Base-by-base conservation (phyloP, 2,888 invertebrate genomes). In the Callimorpha dominula region DNA sequence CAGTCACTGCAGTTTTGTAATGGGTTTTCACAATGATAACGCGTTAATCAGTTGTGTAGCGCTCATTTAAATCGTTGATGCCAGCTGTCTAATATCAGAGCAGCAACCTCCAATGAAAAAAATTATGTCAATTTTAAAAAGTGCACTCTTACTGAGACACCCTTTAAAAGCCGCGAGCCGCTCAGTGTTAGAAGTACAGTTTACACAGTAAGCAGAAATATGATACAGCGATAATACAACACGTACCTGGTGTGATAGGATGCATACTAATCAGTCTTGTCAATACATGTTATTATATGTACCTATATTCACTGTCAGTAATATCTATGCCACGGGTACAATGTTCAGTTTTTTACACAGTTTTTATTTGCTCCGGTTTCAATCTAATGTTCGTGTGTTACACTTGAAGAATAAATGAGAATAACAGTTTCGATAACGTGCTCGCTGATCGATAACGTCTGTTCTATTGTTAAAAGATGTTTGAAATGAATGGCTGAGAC, bases 241-340 rank as follows among this genome's bases (percentile, higher is more conserved):
- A 82, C 82, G 82, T 83, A 75, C 66, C 65, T 64, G 65, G 75
- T 66, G 73, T 78, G 75, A 79, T 75, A 78, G 72, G 78, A 73
- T 78, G 85, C 84, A 88, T 86, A 84, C 83, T 83, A 82, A 88
- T 81, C 72, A 79, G 68, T 74, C 75, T 68, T 72, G 76, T 80
- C 81, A 80, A 83, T 86, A 78, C 70, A 79, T 76, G 76, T 82
- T 85, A 87, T 86, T 83, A 85, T 81, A 86, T 87, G 82, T 31
- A 31, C 31, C 31, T 81, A 81, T 83, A 78, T 80, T 73, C 74
- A 76, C 63, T 49, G 62, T 40, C 72, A 68, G 69, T 81, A 74
- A 73, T 68, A 76, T 84, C 70, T 76, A 67, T 75, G 82, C 78
- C 84, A 78, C 72, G 76, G 76, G 57, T 67, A 80, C 73, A 73